Conservation (phyloP, 2,113 vertebrate genomes). For the Tachuris rubrigastra region DNA sequence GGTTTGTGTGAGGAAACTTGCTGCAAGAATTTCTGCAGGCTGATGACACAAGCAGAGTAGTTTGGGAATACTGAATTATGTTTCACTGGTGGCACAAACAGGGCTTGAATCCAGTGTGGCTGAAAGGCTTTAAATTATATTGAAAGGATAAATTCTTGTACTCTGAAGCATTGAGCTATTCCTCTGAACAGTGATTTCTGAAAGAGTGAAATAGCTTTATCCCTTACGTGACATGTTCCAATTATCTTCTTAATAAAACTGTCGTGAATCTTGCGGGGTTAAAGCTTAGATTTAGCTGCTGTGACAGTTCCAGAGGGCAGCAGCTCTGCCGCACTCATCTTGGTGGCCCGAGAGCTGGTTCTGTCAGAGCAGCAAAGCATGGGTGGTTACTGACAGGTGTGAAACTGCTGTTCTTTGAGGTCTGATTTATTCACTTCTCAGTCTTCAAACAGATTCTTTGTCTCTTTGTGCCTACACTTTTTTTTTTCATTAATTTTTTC, state of each 20-base stretch:
- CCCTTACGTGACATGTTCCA: background rate
- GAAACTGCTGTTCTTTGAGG: background rate
- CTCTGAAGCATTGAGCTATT: background rate
- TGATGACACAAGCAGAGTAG: background rate
- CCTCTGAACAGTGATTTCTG: background rate
- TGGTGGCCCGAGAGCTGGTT: background rate
- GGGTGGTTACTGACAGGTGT: accelerated
- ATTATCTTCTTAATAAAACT: background rate
- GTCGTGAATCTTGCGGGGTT: background rate
- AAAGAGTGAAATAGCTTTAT: background rate
- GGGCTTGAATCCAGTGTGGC: background rate
- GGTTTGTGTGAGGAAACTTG: background rate
- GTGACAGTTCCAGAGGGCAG: background rate
- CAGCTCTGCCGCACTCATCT: background rate
- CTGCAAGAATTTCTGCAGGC: constrained; percentile 7
- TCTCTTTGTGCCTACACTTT: background rate
- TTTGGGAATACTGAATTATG: background rate
- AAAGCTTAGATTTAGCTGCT: background rate
- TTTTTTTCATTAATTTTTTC: background rate
- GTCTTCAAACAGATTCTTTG: background rate
- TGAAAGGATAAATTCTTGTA: background rate
- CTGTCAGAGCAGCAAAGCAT: background rate
- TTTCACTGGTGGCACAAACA: background rate
- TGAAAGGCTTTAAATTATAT: background rate
- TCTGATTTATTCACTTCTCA: background rate